Evolutionary conservation across 2,888 invertebrate genomes (phyloP).

Genomic region (Yponomeuta cagnagella): DNA sequence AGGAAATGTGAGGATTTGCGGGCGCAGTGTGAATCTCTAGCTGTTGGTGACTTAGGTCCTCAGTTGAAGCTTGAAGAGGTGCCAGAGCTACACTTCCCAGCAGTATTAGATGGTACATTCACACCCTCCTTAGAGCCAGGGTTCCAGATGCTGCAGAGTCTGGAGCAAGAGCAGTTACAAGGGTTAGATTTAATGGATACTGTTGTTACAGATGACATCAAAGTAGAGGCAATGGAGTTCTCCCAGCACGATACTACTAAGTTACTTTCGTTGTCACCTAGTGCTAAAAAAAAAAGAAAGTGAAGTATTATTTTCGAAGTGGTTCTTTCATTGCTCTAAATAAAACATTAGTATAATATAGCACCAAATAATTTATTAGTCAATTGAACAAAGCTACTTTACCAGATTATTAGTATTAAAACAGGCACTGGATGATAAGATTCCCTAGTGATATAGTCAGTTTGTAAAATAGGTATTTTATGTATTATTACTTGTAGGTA

Average conservation of each 20-base stretch:
- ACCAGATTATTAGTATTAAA: conserved; percentile 22
- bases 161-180: conserved; percentile 76
- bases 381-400: conserved; percentile 28
- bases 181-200: conserved; percentile 60
- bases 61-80: conserved; percentile 66
- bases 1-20: conserved; percentile 48
- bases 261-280: conserved; percentile 51
- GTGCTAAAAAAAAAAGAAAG: conserved; percentile 64
- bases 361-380: conserved; percentile 67
- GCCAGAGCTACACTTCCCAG: conserved; percentile 72
- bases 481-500: background rate
- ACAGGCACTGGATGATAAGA: background rate
- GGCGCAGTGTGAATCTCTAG: conserved; percentile 48
- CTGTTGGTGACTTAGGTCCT: conserved; percentile 53
- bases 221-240: conserved; percentile 62
- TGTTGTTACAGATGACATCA: conserved; percentile 57
- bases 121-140: conserved; percentile 78
- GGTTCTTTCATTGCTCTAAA: conserved; percentile 19
- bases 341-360: conserved; percentile 42
- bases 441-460: background rate
- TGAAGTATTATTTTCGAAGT: conserved; percentile 28
- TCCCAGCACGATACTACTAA: conserved; percentile 53
- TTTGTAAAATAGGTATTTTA: background rate
- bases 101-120: conserved; percentile 65
- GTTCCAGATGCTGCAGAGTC: conserved; percentile 79